These are phyloP conservation scores for Pachycephala philippinensis DNA, from an alignment of 2,113 vertebrate species.

Conservation along the genomic window DNA sequence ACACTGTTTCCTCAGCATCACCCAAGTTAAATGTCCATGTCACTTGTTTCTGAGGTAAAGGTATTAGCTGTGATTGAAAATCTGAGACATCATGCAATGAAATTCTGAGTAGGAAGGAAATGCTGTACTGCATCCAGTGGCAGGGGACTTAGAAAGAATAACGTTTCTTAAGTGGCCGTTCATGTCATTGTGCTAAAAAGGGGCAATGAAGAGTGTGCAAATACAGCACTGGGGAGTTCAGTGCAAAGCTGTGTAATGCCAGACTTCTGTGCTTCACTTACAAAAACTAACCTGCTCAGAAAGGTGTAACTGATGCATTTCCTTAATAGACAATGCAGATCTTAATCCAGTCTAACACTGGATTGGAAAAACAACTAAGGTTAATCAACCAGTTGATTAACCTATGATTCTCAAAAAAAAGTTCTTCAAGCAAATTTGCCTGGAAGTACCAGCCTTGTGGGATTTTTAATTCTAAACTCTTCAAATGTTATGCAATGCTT, in stretches of 20 bases:
- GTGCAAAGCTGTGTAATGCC: background rate
- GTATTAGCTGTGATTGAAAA: background rate
- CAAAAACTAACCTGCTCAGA: background rate
- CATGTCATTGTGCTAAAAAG: background rate
- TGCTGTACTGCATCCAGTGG: background rate
- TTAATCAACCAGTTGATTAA: background rate
- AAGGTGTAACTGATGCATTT: background rate
- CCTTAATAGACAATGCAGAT: background rate
- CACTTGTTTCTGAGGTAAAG: background rate
- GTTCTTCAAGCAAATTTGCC: background rate
- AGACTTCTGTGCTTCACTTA: background rate
- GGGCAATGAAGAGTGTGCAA: rapidly evolving
- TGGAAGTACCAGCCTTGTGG: background rate
- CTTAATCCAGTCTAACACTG: background rate
- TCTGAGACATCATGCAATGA: background rate
- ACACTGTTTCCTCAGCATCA: background rate
- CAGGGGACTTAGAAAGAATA: background rate
- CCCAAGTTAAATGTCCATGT: rapidly evolving
- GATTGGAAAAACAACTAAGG: background rate
- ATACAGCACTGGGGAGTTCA: background rate
- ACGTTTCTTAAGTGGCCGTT: background rate
- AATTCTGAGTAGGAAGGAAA: background rate
- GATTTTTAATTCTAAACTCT: background rate
- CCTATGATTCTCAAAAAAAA: background rate
- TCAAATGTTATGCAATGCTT: background rate